phyloP scores from a whole-genome alignment of 1,140 invertebrate species.

The Aphis gossypii region DNA sequence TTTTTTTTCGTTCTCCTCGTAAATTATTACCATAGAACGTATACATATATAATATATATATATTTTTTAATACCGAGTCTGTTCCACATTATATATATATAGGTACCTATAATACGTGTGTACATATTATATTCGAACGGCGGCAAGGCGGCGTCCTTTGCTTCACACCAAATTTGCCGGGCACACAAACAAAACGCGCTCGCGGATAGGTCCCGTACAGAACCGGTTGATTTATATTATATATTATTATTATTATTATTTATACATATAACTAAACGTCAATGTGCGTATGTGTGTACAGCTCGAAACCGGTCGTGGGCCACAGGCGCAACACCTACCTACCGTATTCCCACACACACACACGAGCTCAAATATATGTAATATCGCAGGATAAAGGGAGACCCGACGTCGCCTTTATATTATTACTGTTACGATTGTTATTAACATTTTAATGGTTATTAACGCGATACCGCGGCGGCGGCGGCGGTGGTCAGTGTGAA shows the following conservation, averaged over 20 bases:
- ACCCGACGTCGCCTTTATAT: conserved; percentile 31
- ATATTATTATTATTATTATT: conserved; percentile 51
- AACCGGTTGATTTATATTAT: conserved; percentile 56
- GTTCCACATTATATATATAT: conserved; percentile 30
- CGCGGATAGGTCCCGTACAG: conserved; percentile 42
- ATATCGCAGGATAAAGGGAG: not conserved
- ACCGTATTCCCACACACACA: conserved; percentile 53
- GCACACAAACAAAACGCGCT: conserved; percentile 48
- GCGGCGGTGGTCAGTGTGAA: not conserved
- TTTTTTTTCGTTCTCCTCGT: conserved; percentile 15
- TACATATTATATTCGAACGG: not conserved
- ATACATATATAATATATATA: not conserved
- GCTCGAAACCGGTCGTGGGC: conserved; percentile 46
- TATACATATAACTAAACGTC: conserved; percentile 4
- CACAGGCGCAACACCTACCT: conserved; percentile 53
- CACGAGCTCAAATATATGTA: not conserved
- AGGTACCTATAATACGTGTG: not conserved
- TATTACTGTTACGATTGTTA: conserved; percentile 46
- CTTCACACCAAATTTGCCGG: conserved; percentile 56
- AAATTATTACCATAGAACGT: conserved; percentile 38
- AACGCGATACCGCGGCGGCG: not conserved
- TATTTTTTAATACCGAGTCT: conserved; percentile 34
- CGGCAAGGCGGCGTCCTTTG: conserved; percentile 56
- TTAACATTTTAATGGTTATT: conserved; percentile 55
- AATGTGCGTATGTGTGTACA: not conserved